Percentiles rank a stretch among this genome's conserved stretches.
phyloP scores from a whole-genome alignment of 2,888 invertebrate species.

The Watsonalla binaria region DNA sequence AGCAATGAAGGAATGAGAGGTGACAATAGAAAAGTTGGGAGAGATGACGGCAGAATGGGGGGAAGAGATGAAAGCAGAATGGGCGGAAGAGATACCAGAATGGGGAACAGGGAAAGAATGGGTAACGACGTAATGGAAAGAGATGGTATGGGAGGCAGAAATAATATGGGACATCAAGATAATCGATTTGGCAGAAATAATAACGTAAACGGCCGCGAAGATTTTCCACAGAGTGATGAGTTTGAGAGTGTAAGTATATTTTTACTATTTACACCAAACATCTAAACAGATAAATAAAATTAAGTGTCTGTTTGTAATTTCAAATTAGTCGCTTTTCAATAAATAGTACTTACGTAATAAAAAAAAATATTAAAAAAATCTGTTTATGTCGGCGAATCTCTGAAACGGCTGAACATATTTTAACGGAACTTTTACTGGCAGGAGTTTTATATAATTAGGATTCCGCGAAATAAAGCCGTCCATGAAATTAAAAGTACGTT shows the following conservation, averaged over 20 bases:
- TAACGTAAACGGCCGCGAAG: conserved; percentile 33
- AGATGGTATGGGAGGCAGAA: conserved; percentile 20
- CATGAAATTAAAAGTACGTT: too few relatives aligned
- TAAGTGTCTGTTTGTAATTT: too few relatives aligned
- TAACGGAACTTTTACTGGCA: too few relatives aligned
- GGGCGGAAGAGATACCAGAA: conserved; percentile 25
- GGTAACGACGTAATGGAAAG: conserved; percentile 29
- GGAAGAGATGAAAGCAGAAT: conserved; percentile 23
- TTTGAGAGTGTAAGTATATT: conserved; percentile 48
- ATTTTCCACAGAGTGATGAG: conserved; percentile 41
- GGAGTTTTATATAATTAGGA: too few relatives aligned
- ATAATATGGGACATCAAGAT: conserved; percentile 18
- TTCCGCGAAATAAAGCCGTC: too few relatives aligned
- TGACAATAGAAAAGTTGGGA: conserved; percentile 21
- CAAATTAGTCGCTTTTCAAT: too few relatives aligned
- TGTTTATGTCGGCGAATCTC: too few relatives aligned
- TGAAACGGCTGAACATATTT: too few relatives aligned
- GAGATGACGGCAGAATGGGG: conserved; percentile 11
- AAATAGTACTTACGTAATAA: too few relatives aligned
- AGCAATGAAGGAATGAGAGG: conserved; percentile 16
- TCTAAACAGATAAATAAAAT: too few relatives aligned
- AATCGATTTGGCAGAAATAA: conserved; percentile 25
- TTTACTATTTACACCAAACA: background rate
- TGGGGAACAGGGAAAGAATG: conserved; percentile 22
- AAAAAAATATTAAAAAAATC: too few relatives aligned